These are phyloP conservation scores for Campoplex capitator DNA, from an alignment of 2,888 invertebrate species.

Conservation along the genomic window DNA sequence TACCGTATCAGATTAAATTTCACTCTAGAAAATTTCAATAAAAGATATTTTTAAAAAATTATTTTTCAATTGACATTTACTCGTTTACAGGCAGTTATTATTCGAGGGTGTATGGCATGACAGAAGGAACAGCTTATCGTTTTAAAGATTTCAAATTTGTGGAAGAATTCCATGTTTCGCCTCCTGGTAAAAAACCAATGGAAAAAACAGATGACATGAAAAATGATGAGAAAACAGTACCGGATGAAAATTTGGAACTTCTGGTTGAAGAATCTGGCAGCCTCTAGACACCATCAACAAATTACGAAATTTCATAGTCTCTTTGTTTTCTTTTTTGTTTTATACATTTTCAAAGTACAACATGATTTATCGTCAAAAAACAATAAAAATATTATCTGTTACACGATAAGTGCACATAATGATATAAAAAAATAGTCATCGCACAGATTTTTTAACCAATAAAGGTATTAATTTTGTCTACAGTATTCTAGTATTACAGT, in stretches of 20 bases:
- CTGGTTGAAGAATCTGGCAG: conserved; percentile 47
- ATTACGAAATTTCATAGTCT: background rate
- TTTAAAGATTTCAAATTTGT: conserved; percentile 85
- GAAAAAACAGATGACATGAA: no score
- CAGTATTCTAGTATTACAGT: background rate
- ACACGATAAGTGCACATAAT: conserved; percentile 30
- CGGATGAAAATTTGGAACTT: conserved; percentile 33
- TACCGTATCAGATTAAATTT: conserved; percentile 25
- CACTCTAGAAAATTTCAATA: background rate
- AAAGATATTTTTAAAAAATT: conserved; percentile 28
- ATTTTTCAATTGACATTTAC: conserved; percentile 1
- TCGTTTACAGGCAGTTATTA: conserved; percentile 86
- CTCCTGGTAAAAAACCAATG: background rate
- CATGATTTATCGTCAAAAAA: conserved; percentile 50
- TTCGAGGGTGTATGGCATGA: conserved; percentile 86
- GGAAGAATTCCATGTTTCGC: conserved; percentile 57
- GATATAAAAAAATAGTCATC: conserved; percentile 36
- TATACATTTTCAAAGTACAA: conserved; percentile 32
- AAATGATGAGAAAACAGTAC: background rate
- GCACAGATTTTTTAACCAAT: background rate
- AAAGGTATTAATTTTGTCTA: background rate
- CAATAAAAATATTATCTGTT: conserved; percentile 60
- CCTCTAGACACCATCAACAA: conserved; percentile 9
- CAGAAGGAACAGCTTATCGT: conserved; percentile 87
- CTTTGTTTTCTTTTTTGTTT: conserved; percentile 48